These are phyloP conservation scores for Macrotus californicus DNA, from an alignment of 2,113 vertebrate genomes.

Conservation along the genomic window DNA sequence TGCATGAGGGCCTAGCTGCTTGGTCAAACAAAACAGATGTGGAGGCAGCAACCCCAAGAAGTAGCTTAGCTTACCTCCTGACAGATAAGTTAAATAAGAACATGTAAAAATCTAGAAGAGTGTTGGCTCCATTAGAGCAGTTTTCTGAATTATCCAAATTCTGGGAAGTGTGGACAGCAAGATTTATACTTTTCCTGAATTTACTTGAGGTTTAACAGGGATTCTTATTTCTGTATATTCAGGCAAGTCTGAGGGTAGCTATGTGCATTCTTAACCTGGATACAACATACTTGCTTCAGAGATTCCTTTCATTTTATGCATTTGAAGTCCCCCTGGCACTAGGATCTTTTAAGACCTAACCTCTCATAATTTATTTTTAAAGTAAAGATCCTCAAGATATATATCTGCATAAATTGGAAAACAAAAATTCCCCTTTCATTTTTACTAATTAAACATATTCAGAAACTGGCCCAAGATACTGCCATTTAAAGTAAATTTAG, in stretches of 20 bases:
- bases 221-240: not conserved
- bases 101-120: not conserved
- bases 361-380: slow-evolving; percentile 8
- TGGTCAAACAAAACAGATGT: not conserved
- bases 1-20: not conserved
- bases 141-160: not conserved
- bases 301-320: not conserved
- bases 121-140: not conserved
- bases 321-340: not conserved
- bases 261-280: not conserved
- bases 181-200: not conserved
- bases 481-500: not conserved
- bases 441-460: not conserved
- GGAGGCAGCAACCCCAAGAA: not conserved
- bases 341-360: not conserved
- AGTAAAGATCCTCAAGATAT: not conserved
- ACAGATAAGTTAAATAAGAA: not conserved
- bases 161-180: not conserved
- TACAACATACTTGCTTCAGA: not conserved
- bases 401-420: not conserved
- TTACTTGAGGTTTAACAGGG: not conserved
- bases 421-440: not conserved
- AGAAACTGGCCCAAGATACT: not conserved
- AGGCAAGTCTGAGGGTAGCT: not conserved
- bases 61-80: not conserved